Conservation (phyloP, 2,113 vertebrate genomes). For the Sander lucioperca region DNA sequence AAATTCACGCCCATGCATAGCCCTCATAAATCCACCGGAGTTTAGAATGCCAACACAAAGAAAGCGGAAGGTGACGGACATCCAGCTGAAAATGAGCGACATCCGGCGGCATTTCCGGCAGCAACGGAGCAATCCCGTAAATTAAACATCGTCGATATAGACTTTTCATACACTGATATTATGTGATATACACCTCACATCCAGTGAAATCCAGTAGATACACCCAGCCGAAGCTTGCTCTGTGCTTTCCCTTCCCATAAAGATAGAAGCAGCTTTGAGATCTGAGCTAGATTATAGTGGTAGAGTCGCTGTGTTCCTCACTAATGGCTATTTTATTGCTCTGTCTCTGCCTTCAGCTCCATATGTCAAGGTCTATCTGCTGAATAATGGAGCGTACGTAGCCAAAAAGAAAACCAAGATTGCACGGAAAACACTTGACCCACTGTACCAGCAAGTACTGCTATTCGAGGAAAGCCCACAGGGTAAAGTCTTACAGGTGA, state of each 20-base stretch:
- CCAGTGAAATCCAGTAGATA: background rate
- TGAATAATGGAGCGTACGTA: slow-evolving; percentile 96
- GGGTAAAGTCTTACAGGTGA: slow-evolving; percentile 98
- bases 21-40: no score
- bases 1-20: no score
- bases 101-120: no score
- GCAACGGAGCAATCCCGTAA: no score
- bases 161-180: background rate
- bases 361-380: slow-evolving; percentile 97
- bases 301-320: background rate
- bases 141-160: no score
- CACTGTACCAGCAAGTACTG: slow-evolving; percentile 96
- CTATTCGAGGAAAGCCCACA: slow-evolving; percentile 97
- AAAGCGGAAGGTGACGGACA: no score
- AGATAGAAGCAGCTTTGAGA: slow-evolving; percentile 9
- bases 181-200: background rate
- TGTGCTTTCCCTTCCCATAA: background rate
- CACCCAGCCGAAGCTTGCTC: background rate
- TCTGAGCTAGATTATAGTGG: slow-evolving; percentile 18
- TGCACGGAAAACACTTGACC: slow-evolving; percentile 97
- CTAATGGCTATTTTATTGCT: slow-evolving; percentile 55
- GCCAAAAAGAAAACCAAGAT: slow-evolving; percentile 99
- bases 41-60: no score
- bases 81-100: no score
- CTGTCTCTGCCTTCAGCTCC: slow-evolving; percentile 87